phyloP scores from a whole-genome alignment of 2,888 invertebrate genomes.

The Muschampia plurimacula region DNA sequence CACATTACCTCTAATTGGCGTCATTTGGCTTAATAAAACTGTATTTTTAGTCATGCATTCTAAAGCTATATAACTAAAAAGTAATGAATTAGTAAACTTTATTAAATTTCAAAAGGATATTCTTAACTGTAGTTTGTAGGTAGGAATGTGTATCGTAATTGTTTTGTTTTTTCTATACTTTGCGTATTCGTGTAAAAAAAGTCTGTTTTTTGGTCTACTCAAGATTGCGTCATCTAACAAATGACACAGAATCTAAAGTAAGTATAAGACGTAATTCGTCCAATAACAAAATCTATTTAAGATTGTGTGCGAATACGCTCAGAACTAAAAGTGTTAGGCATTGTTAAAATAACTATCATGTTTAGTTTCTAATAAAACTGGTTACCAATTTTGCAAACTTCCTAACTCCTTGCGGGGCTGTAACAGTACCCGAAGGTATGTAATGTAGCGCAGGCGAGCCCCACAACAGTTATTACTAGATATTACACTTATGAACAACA shows the following conservation, averaged over 20 bases:
- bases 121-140: neutral
- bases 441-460: slow-evolving; percentile 44
- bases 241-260: too few species aligned
- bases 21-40: slow-evolving; percentile 54
- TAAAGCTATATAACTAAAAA: neutral
- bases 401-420: slow-evolving; percentile 40
- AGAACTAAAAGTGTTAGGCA: neutral
- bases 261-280: too few species aligned
- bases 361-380: slow-evolving; percentile 9
- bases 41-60: slow-evolving; percentile 24
- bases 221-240: too few species aligned
- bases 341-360: neutral
- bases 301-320: neutral
- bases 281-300: neutral
- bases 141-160: neutral
- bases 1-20: slow-evolving; percentile 61
- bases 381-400: slow-evolving; percentile 22
- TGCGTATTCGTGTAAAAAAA: too few species aligned
- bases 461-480: slow-evolving; percentile 67
- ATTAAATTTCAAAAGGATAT: neutral
- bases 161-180: too few species aligned
- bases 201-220: too few species aligned
- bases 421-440: slow-evolving; percentile 49
- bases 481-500: slow-evolving; percentile 82
- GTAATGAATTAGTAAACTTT: neutral